phyloP scores from a whole-genome alignment of 2,888 invertebrate species.

The Heliconius sara region DNA sequence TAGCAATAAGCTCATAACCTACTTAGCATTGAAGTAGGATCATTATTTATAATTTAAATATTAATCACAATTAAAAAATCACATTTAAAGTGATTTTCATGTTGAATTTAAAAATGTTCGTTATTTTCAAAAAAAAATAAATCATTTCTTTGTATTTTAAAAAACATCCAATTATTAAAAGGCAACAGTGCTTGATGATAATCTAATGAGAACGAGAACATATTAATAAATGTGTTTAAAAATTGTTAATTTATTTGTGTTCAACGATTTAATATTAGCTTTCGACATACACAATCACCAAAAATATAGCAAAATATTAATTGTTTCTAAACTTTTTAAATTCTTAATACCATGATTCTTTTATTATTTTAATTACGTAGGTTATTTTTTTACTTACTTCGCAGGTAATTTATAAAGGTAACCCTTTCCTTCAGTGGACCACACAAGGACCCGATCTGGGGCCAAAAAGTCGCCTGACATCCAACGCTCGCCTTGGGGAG shows the following conservation, averaged over 20 bases:
- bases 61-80: conserved; percentile 3
- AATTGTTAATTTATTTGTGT: conserved; percentile 20
- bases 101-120: background rate
- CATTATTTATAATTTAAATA: background rate
- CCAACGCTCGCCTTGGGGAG: conserved; percentile 96
- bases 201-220: conserved; percentile 52
- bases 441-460: conserved; percentile 95
- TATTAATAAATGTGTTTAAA: conserved; percentile 40
- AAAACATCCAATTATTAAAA: conserved; percentile 28
- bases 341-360: background rate
- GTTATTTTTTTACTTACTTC: conserved; percentile 88
- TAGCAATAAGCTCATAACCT: conserved; percentile 49
- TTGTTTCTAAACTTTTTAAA: background rate
- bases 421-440: conserved; percentile 98
- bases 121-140: background rate
- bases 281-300: conserved; percentile 16
- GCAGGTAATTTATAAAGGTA: conserved; percentile 97
- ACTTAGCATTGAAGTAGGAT: conserved; percentile 37
- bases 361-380: background rate
- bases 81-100: background rate
- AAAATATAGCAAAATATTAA: conserved; percentile 3
- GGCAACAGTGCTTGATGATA: conserved; percentile 53
- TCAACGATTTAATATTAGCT: conserved; percentile 17
- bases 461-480: conserved; percentile 97
- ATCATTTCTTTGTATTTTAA: background rate